Evolutionary conservation across 2,888 invertebrate genomes (phyloP).

Genomic region (Idaea dimidiata): DNA sequence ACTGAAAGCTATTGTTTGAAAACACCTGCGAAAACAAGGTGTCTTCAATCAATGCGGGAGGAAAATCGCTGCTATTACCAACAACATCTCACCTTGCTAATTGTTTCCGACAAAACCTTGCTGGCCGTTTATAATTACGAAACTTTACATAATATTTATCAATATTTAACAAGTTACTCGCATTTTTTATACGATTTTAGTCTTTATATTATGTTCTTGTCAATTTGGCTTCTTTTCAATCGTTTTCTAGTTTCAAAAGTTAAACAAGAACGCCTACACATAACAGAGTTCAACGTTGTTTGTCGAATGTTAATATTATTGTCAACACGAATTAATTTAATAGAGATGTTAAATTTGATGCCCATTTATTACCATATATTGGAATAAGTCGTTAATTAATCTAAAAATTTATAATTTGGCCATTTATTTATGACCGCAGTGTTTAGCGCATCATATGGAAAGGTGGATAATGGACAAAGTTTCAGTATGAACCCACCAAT

Average conservation of each 20-base stretch:
- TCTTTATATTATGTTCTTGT: neutral
- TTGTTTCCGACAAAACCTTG: constrained; percentile 54
- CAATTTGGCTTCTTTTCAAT: neutral
- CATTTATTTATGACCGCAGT: no score
- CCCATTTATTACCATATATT: no score
- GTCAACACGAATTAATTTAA: constrained; percentile 17
- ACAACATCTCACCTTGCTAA: constrained; percentile 68
- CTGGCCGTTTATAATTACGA: constrained; percentile 15
- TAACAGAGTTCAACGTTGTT: neutral
- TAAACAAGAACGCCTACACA: neutral
- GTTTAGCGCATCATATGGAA: no score
- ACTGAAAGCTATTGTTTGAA: constrained; percentile 34
- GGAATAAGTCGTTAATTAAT: no score
- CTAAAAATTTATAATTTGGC: no score
- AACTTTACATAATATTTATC: constrained; percentile 4
- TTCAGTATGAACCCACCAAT: no score
- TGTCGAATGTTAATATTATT: neutral
- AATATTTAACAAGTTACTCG: neutral
- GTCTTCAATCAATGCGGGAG: constrained; percentile 31
- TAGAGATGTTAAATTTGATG: constrained; percentile 15
- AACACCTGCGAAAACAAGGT: constrained; percentile 57
- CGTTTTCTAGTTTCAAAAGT: neutral
- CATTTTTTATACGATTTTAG: neutral
- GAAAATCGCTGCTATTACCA: constrained; percentile 49
- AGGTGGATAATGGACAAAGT: no score